Base-by-base conservation (phyloP, 30 jellyfish, hydroid and myxozoan species). In the Mastigias papua region DNA sequence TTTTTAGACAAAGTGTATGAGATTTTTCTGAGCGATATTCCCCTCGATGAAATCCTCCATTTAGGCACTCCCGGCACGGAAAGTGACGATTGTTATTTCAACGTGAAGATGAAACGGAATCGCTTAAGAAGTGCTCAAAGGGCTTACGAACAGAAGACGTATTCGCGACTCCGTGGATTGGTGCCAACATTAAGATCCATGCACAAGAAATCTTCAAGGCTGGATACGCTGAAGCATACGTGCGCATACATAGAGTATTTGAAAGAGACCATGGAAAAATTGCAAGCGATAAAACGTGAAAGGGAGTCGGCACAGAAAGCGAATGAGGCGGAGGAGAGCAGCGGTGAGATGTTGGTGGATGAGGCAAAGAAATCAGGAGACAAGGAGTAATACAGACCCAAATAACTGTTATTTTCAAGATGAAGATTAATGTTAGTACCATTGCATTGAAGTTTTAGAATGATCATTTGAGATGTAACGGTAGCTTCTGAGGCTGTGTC, bases 101-200 rank as follows among this genome's bases (percentile, higher is more conserved):
- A 81, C 19, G 37, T 71, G 19, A 84, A 84, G 60, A 72, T 32
- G 50, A 76, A 86, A 19, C 58, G 95, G 35, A 86, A 86, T 60
- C 68, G 68, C 42, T 26, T 71, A 22, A 8, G 95, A 60, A 86
- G 84, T 32, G 75, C 65, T 21, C 95, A 86, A 42, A 76, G 95
- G 58, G 95, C 95, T 1, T 31, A 58, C 78, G 95, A 86, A 82
- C 95, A 86, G 31, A 73, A 46, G 77, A 89, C 89, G 23, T 86
- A 69, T 34, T 34, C 64, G 22, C 42, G 79, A 69, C 84, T 86
- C 35, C 77, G 61, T 30, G 95, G 73, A 25, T 57, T 86, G 0
- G 89, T 86, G 8, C 95, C 95, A 27, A 74, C 82, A 5, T 48
- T 86, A 46, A 65, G 75, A 1, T 34, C 1, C 3, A 80, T 32